Conservation (phyloP, 2,113 vertebrate genomes). For the Emydocephalus ijimae region DNA sequence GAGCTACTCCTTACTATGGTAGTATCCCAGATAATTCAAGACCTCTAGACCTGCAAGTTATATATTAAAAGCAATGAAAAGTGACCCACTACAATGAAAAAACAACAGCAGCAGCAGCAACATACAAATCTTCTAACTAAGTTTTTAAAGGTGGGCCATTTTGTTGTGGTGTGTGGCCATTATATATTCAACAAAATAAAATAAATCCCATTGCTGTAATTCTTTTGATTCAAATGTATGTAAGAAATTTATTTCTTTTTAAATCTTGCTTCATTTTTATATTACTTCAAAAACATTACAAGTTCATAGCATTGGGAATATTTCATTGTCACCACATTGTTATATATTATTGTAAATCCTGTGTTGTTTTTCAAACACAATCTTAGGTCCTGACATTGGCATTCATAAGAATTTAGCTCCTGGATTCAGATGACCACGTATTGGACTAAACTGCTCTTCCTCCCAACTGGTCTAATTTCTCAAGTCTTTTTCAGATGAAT, state of each 20-base stretch:
- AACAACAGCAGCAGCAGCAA: not conserved
- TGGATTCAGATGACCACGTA: not conserved
- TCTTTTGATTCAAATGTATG: not conserved
- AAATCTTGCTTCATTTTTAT: not conserved
- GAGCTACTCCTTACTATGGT: not conserved
- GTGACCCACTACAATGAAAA: not conserved
- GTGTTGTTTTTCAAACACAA: not conserved
- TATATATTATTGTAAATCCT: not conserved
- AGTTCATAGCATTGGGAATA: not conserved
- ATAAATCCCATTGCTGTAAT: not conserved
- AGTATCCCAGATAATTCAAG: not conserved
- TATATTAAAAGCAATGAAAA: not conserved
- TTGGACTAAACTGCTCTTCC: not conserved
- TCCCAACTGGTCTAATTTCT: not conserved
- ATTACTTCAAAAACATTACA: not conserved
- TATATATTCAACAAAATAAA: not conserved
- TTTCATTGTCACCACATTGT: not conserved
- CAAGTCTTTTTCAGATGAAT: not conserved
- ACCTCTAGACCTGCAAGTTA: not conserved
- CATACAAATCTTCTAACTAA: not conserved
- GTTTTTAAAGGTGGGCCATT: not conserved
- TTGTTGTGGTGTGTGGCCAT: not conserved
- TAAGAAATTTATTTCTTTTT: not conserved
- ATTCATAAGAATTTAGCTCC: not conserved
- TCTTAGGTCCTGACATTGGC: not conserved